A percentile compares a stretch with the other conserved stretches of the same genome.
These are phyloP conservation scores for Gadus macrocephalus DNA, from an alignment of 2,113 vertebrate genomes.

Conservation along the genomic window DNA sequence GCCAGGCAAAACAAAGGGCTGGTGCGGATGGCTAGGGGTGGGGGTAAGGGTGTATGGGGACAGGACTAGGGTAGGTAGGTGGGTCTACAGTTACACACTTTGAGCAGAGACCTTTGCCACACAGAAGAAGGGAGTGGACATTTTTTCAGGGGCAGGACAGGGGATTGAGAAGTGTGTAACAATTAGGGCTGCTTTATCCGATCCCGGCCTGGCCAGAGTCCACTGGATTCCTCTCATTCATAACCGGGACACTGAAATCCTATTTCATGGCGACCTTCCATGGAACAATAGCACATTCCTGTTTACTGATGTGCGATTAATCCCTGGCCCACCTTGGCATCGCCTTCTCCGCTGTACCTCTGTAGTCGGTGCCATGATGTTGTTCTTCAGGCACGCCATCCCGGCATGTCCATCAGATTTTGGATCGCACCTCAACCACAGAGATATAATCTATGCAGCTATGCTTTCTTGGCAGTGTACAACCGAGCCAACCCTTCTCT, in stretches of 20 bases:
- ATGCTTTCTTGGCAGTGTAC: slow-evolving; percentile 1
- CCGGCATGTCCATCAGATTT: slow-evolving; percentile 13
- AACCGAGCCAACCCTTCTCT: no score
- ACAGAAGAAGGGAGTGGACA: slow-evolving; percentile 56
- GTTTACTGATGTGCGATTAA: slow-evolving; percentile 55
- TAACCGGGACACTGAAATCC: slow-evolving; percentile 46
- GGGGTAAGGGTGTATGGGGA: no score
- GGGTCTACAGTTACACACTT: no score
- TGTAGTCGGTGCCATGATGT: slow-evolving; percentile 2
- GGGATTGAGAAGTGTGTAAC: slow-evolving; percentile 31
- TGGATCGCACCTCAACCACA: slow-evolving; percentile 6
- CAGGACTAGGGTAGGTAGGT: no score
- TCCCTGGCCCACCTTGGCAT: slow-evolving; percentile 42
- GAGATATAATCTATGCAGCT: slow-evolving; percentile 3
- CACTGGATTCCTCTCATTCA: slow-evolving; percentile 61
- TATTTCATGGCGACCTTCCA: slow-evolving; percentile 49
- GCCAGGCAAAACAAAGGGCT: no score
- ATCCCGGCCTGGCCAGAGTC: slow-evolving; percentile 42
- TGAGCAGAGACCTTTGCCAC: slow-evolving; percentile 1
- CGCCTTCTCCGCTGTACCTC: slow-evolving; percentile 42
- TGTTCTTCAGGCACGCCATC: background rate
- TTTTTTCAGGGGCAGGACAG: slow-evolving; percentile 43
- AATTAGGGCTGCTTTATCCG: slow-evolving; percentile 41
- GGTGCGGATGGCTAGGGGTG: no score
- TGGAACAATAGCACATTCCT: slow-evolving; percentile 69